phyloP scores from a whole-genome alignment of 2,888 invertebrate genomes.

The Heliconius ismenius region DNA sequence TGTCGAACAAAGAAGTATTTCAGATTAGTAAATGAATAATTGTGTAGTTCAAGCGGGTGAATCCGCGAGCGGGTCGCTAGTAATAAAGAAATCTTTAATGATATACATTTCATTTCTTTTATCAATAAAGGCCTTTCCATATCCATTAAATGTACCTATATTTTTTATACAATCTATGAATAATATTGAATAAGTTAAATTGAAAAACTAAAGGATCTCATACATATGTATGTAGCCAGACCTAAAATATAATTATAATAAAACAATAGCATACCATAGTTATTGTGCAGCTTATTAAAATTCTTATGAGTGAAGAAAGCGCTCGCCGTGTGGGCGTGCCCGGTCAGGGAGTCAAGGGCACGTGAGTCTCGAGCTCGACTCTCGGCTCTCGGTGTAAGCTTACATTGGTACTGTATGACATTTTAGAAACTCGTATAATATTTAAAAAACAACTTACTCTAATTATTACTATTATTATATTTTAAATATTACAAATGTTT shows the following conservation, averaged over 20 bases:
- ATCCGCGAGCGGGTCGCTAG: too few relatives aligned
- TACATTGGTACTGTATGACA: not conserved
- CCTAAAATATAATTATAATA: slow-evolving; percentile 4
- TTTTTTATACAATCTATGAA: too few relatives aligned
- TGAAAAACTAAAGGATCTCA: not conserved
- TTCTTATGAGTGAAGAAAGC: slow-evolving; percentile 32
- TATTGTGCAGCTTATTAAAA: slow-evolving; percentile 21
- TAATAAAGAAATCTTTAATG: too few relatives aligned
- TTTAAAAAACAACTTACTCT: too few relatives aligned
- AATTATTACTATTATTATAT: too few relatives aligned
- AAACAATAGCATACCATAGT: slow-evolving; percentile 26
- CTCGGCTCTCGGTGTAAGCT: slow-evolving; percentile 17
- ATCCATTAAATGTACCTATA: too few relatives aligned
- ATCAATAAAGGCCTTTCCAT: too few relatives aligned
- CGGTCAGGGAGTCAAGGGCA: slow-evolving; percentile 37
- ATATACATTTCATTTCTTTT: too few relatives aligned
- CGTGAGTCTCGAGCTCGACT: slow-evolving; percentile 19
- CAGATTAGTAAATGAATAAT: too few relatives aligned
- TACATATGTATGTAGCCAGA: not conserved
- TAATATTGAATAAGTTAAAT: not conserved
- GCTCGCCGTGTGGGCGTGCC: slow-evolving; percentile 32
- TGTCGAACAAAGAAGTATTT: too few relatives aligned
- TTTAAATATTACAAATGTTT: too few relatives aligned
- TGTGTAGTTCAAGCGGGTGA: too few relatives aligned
- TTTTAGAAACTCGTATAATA: not conserved